A percentile compares a stretch with the other conserved stretches of the same genome.
Evolutionary conservation across 2,888 invertebrate genomes (phyloP).

Genomic region (Apodemia zela): DNA sequence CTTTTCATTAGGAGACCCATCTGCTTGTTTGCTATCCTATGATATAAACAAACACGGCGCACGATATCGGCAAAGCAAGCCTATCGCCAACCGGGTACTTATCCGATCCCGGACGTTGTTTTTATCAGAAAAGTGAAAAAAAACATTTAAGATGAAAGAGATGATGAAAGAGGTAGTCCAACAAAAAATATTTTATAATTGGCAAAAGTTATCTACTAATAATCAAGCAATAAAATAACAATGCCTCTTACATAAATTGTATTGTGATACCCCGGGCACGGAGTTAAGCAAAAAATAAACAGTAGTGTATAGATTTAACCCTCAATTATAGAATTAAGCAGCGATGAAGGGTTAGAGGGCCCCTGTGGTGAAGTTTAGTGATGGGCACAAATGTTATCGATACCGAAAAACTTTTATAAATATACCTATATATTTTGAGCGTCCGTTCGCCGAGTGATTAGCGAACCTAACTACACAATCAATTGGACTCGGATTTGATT

Average conservation of each 20-base stretch:
- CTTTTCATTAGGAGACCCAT: too few species aligned
- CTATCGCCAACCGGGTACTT: too few species aligned
- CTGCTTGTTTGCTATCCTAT: too few species aligned
- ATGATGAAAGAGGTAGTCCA: not conserved
- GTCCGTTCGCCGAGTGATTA: too few species aligned
- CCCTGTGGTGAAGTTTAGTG: slow-evolving; percentile 45
- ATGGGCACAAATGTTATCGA: not conserved
- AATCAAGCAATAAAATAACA: not conserved
- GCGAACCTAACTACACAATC: too few species aligned
- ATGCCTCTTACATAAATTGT: slow-evolving; percentile 1
- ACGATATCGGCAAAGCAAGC: too few species aligned
- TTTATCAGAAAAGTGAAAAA: too few species aligned
- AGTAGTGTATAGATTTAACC: slow-evolving; percentile 70
- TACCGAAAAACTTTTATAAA: slow-evolving; percentile 21
- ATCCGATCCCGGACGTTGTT: too few species aligned
- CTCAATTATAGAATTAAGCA: slow-evolving; percentile 78
- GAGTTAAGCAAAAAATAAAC: slow-evolving; percentile 61
- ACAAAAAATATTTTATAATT: not conserved
- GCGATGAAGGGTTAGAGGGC: slow-evolving; percentile 66
- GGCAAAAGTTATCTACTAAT: slow-evolving; percentile 1
- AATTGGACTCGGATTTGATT: too few species aligned
- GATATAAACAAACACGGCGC: too few species aligned
- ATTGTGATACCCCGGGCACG: slow-evolving; percentile 43
- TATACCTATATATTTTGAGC: too few species aligned
- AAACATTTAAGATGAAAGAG: too few species aligned